Percentiles rank a stretch among this genome's conserved stretches.
These are phyloP conservation scores for Taxidea taxus DNA, from an alignment of 2,113 vertebrate species.

Conservation along the genomic window DNA sequence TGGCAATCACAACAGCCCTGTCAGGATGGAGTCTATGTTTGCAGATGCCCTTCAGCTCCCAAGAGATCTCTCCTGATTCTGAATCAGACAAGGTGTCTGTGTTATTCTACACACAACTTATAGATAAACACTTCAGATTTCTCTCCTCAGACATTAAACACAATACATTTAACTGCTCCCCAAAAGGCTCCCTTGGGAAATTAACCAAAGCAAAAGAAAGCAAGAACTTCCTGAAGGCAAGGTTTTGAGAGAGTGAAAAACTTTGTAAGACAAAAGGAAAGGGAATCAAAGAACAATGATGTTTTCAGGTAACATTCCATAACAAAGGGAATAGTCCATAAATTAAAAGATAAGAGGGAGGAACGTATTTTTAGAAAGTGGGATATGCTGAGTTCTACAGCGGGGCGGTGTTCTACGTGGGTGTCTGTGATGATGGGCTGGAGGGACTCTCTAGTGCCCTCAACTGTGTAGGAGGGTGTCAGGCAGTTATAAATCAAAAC, in stretches of 20 bases:
- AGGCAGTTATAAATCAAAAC: slow-evolving; percentile 37
- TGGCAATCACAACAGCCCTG: neutral
- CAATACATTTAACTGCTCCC: neutral
- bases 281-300: neutral
- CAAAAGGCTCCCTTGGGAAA: neutral
- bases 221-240: neutral
- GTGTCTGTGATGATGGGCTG: neutral
- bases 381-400: neutral
- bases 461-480: slow-evolving; percentile 10
- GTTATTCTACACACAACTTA: neutral
- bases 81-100: neutral
- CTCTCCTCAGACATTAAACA: neutral
- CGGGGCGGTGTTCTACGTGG: neutral
- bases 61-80: neutral
- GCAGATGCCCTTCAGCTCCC: neutral
- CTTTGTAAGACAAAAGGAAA: neutral
- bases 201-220: neutral
- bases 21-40: neutral
- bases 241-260: neutral
- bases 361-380: neutral
- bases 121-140: neutral
- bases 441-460: neutral
- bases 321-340: neutral
- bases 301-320: neutral
- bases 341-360: neutral